phyloP scores from a whole-genome alignment of 2,797 vertebrate genomes.

The Pangasius djambal region DNA sequence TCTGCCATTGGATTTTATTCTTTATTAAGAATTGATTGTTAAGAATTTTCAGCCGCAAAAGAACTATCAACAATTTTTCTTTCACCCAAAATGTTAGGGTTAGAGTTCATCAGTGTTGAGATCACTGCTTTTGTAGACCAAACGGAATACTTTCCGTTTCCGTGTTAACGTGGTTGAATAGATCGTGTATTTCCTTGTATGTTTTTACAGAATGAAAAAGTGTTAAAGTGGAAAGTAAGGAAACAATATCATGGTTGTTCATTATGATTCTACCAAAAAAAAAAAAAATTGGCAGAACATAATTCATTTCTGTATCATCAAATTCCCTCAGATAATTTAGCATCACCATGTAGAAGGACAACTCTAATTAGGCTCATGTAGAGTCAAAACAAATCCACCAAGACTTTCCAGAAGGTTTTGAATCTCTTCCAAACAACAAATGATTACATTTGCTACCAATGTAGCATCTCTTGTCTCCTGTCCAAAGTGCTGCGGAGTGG shows the following conservation, averaged over 20 bases:
- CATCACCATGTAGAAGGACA: conserved; percentile 13
- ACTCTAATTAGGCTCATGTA: conserved; percentile 18
- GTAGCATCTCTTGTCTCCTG: conserved; percentile 27
- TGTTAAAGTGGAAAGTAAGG: not conserved
- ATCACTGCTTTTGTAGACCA: not conserved
- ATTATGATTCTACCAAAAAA: not conserved
- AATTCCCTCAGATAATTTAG: conserved; percentile 3
- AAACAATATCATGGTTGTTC: not conserved
- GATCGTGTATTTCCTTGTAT: not conserved
- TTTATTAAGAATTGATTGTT: not conserved
- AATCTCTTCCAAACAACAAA: conserved; percentile 41
- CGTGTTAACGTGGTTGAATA: not conserved
- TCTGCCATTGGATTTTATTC: not conserved
- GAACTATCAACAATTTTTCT: not conserved
- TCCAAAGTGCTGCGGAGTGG: conserved; percentile 33
- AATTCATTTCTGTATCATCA: not conserved
- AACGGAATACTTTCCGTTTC: not conserved
- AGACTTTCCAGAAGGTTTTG: conserved; percentile 31
- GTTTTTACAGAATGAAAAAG: not conserved
- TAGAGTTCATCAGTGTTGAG: not conserved
- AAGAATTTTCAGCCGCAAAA: not conserved
- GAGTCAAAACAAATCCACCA: conserved; percentile 33
- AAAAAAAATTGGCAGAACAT: not conserved
- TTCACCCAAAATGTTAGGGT: not conserved
- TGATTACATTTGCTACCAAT: conserved; percentile 22